Conservation (phyloP, 2,113 vertebrate genomes). For the Leucosticte australis region DNA sequence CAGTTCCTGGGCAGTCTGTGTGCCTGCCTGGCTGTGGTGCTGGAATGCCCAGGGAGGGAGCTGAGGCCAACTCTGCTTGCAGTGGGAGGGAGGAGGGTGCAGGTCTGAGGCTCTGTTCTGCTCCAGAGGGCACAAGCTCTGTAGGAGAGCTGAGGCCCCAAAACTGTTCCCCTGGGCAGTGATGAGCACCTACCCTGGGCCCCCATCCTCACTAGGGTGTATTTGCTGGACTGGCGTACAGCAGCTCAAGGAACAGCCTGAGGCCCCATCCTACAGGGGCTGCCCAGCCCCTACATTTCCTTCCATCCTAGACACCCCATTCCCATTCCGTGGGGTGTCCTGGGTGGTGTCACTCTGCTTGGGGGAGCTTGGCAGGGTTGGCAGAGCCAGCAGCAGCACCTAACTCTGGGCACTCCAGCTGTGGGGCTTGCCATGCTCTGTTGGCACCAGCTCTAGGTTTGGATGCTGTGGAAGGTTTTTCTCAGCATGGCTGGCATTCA, state of each 20-base stretch:
- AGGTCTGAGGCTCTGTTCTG: neutral
- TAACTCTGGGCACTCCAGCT: fast-evolving
- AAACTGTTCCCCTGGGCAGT: neutral
- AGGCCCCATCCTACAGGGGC: neutral
- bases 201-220: neutral
- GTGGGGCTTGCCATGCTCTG: fast-evolving
- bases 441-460: neutral
- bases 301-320: fast-evolving
- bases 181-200: neutral
- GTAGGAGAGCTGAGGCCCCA: neutral
- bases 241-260: fast-evolving
- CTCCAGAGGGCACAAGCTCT: neutral
- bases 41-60: neutral
- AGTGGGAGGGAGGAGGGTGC: neutral
- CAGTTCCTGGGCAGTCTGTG: neutral
- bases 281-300: neutral
- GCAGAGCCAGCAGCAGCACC: neutral
- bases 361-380: neutral
- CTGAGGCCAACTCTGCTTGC: neutral
- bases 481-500: fast-evolving
- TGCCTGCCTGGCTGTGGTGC: neutral
- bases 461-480: neutral
- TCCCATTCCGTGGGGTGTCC: neutral
- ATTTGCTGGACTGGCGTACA: fast-evolving
- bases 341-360: neutral